Evolutionary conservation across 2,113 vertebrate genomes (phyloP), one percentile per base, ranked within the genome.

Genomic region (Felis chaus): DNA sequence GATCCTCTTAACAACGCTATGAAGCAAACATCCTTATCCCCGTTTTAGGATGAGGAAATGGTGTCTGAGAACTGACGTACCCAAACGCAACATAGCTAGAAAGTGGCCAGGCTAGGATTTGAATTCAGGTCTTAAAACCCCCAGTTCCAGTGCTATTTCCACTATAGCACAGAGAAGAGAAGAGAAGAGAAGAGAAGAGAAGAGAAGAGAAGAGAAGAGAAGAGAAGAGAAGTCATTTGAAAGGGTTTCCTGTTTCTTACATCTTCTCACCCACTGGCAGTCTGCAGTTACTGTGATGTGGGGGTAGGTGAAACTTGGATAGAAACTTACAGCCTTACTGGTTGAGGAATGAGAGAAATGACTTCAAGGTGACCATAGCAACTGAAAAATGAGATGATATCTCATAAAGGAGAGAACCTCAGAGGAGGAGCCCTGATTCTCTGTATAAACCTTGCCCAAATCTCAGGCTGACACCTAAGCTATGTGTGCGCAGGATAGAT

Each of bases 41-140:
- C 19, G 27, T 78, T 80, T 86, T 92, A 95, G 50, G 76, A 50
- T 48, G 66, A 96, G 29, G 63, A 92, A 78, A 19, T 96, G 12
- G 53, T 94, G 31, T 79, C 68, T 87, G 80, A 90, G 45, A 87
- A 79, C 29, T 92, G 61, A 92, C 25, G 53, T 89, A 41, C 15
- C 55, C 55, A 95, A 80, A 65, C 18, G 86, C n/a, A 71, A 31
- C 50, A 45, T 71, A 85, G 63, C 65, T 91, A 88, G 25, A 92
- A 85, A 80, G 33, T 74, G n/a, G 33, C 65, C 55, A 92, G 39
- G 39, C 89, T 96, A 69, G 29, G 36, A 92, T 91, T 87, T 96
- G 92, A 97, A 88, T 83, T 91, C 63, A 39, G 53, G 31, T 53
- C 65, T 91, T 96, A 16, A 95, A 57, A 79, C 89, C 80, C 66